These are phyloP conservation scores for Drosophila paramelanica DNA, from an alignment of 2,888 invertebrate genomes.

Conservation along the genomic window DNA sequence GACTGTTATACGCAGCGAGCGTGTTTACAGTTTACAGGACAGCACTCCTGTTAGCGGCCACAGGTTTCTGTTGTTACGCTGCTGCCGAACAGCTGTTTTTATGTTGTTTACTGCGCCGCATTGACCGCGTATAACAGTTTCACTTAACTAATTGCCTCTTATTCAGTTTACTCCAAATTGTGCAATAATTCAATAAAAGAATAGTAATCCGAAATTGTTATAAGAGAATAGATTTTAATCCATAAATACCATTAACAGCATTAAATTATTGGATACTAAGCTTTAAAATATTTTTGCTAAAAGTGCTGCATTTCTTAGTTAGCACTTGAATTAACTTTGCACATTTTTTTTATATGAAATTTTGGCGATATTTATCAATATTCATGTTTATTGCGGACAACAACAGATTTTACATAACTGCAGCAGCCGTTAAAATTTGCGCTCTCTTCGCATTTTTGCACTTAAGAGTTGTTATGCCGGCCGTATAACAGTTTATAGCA, in stretches of 20 bases:
- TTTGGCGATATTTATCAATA: background rate
- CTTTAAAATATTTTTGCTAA: too few relatives aligned
- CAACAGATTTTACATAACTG: slow-evolving; percentile 21
- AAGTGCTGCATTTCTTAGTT: too few relatives aligned
- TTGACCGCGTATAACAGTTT: slow-evolving; percentile 43
- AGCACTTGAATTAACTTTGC: too few relatives aligned
- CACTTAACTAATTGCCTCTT: slow-evolving; percentile 16
- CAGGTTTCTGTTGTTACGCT: slow-evolving; percentile 64
- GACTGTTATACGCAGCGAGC: slow-evolving; percentile 50
- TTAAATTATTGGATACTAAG: background rate
- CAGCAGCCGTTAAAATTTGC: background rate
- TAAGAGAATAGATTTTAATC: background rate
- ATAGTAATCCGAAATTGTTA: background rate
- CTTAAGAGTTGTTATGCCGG: slow-evolving; percentile 18
- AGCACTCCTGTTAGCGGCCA: slow-evolving; percentile 64
- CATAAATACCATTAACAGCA: background rate
- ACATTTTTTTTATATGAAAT: too few relatives aligned
- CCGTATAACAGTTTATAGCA: slow-evolving; percentile 54
- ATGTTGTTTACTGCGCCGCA: slow-evolving; percentile 50
- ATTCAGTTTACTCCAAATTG: slow-evolving; percentile 16
- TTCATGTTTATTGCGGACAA: slow-evolving; percentile 5
- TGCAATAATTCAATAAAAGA: background rate
- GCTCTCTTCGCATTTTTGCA: slow-evolving; percentile 6
- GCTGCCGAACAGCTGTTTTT: slow-evolving; percentile 57
- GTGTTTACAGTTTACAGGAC: slow-evolving; percentile 44